Base-by-base conservation (phyloP, 2,888 invertebrate genomes). In the Caenorhabditis sp. region DNA sequence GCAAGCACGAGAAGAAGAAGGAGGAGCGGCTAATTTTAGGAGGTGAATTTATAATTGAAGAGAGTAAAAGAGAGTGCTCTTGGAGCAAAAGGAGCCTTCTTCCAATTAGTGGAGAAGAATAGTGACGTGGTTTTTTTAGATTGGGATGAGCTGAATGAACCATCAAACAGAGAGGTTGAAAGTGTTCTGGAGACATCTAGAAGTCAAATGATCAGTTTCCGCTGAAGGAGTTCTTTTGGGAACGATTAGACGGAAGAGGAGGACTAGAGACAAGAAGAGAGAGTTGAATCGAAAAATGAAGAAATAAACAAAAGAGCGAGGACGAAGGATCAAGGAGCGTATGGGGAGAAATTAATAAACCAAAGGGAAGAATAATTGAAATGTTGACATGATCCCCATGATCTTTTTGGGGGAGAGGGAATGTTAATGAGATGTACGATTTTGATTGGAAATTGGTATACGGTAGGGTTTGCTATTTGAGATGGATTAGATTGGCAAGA, bases 11-110 rank as follows among this genome's bases (percentile, higher is more conserved):
- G 1, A 38, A 35, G 14, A 58, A 14, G 54, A 47, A 26, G 28
- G 64, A 31, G 28, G n/a, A 58, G 28, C 19, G 19, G 63, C 74
- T 44, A 64, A 75, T 66, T 75, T 61, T 66, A 58, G 61, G 74
- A 75, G 56, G 58, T 75, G 74, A 75, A 75, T 75, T 75, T 47
- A 75, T 75, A 75, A 75, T 75, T 75, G 66, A n/a, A 61, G 24
- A 8, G 19, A 24, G 63, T 38, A 49, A 28, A 35, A 28, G 16
- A 26, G n/a, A 26, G 49, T 35, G 72, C n/a, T 35, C 14, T 47
- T 19, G 12, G 28, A 56, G 24, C 1, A 26, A 28, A 19, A 31
- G 31, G n/a, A 59, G 22, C n/a, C n/a, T n/a, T 12, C 14, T 61
- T 35, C 66, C 66, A 75, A 75, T 75, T 75, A 66, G 74, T 26